A percentile compares a stretch with the other conserved stretches of the same genome.
Evolutionary conservation across 2,113 vertebrate genomes (phyloP).

Genomic region (Osmerus mordax): DNA sequence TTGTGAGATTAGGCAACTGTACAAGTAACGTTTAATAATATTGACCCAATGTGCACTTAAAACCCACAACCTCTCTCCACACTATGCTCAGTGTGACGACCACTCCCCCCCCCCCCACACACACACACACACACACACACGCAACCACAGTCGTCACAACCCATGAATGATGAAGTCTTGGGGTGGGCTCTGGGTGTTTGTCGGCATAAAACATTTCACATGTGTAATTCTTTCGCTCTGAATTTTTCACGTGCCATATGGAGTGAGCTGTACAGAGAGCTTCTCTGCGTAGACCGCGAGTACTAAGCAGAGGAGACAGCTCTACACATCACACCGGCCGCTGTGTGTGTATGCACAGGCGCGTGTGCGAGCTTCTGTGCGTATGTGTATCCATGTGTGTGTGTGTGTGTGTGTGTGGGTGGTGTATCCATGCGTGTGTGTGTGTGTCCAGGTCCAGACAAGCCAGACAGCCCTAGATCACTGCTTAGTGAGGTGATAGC

Average conservation of each 20-base stretch:
- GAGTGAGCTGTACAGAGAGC: background rate
- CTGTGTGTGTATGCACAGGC: background rate
- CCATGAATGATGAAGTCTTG: background rate
- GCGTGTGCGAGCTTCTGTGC: background rate
- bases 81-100: too few relatives aligned
- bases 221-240: background rate
- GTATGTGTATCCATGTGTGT: background rate
- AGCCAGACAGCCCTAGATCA: background rate
- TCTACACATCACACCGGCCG: background rate
- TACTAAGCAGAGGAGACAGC: background rate
- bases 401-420: background rate
- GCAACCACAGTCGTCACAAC: background rate
- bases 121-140: slow-evolving; percentile 6
- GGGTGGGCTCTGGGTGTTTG: background rate
- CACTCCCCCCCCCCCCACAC: too few relatives aligned
- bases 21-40: too few relatives aligned
- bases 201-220: background rate
- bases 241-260: background rate
- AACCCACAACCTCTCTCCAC: too few relatives aligned
- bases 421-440: background rate
- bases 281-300: background rate
- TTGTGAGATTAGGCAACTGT: too few relatives aligned
- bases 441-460: background rate
- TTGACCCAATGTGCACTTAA: too few relatives aligned
- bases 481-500: background rate